Percentiles rank a stretch among this genome's conserved stretches.
phyloP scores from a whole-genome alignment of 2,888 invertebrate genomes.

The Thecocarcelia acutangulata region DNA sequence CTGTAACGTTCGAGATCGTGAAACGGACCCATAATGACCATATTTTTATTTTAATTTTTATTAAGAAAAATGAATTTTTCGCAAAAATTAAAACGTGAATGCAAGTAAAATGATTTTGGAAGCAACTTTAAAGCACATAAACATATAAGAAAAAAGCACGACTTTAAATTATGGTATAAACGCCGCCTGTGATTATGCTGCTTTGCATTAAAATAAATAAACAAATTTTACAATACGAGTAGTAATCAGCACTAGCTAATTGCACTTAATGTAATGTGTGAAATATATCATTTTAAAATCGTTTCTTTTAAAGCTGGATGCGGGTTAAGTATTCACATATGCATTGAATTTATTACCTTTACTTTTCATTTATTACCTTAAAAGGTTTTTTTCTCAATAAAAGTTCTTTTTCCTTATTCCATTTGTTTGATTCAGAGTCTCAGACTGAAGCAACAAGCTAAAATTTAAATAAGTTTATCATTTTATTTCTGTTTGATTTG shows the following conservation, averaged over 20 bases:
- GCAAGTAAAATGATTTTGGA: too few species aligned
- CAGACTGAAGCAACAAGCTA: slow-evolving; percentile 8
- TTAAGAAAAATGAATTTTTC: too few species aligned
- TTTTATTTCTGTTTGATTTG: slow-evolving; percentile 8
- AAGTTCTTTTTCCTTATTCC: slow-evolving; percentile 4
- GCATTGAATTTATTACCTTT: slow-evolving; percentile 17
- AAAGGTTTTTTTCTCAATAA: background rate
- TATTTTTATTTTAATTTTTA: too few species aligned
- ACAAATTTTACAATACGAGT: background rate
- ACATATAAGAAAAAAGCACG: too few species aligned
- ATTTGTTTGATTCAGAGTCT: slow-evolving; percentile 7
- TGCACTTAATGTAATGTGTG: slow-evolving; percentile 3
- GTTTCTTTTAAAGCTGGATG: background rate
- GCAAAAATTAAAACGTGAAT: too few species aligned
- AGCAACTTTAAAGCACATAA: too few species aligned
- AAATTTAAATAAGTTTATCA: slow-evolving; percentile 39
- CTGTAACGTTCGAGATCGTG: too few species aligned
- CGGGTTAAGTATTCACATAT: background rate
- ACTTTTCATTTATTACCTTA: slow-evolving; percentile 6
- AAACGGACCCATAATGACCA: too few species aligned
- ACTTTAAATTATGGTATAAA: too few species aligned
- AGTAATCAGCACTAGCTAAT: slow-evolving; percentile 1
- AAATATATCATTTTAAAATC: background rate
- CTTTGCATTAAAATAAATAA: background rate
- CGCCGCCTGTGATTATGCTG: background rate